A percentile compares a stretch with the other conserved stretches of the same genome.
Conservation (phyloP, 2,797 vertebrate genomes). For the Lycodopsis pacificus region DNA sequence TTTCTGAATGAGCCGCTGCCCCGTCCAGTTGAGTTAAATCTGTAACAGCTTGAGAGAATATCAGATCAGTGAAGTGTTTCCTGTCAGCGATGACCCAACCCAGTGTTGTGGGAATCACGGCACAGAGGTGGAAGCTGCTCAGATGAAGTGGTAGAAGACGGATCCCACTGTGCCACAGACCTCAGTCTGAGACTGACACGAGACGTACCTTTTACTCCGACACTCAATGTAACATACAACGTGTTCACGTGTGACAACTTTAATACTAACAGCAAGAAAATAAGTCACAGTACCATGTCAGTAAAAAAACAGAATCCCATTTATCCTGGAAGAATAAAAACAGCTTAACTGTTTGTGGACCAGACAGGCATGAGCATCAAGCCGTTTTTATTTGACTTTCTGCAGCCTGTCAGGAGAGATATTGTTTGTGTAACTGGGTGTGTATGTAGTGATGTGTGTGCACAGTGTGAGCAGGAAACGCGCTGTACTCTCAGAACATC, state of each 20-base stretch:
- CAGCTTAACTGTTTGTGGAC: conserved; percentile 1
- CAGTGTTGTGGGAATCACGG: not conserved
- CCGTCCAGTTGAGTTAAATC: not conserved
- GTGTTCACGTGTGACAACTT: conserved; percentile 19
- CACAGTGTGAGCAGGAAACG: not conserved
- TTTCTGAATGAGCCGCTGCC: conserved; percentile 21
- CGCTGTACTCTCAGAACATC: not conserved
- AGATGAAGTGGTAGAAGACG: not conserved
- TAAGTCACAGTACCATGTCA: conserved; percentile 38
- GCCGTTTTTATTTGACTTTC: not conserved
- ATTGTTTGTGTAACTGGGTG: not conserved
- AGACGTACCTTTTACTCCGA: conserved; percentile 13
- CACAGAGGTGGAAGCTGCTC: not conserved
- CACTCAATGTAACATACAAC: conserved; percentile 24
- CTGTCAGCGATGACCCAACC: not conserved
- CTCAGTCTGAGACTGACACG: conserved; percentile 13
- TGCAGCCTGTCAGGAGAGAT: not conserved
- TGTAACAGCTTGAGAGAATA: not conserved
- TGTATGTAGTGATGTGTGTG: not conserved
- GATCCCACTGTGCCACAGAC: conserved; percentile 4
- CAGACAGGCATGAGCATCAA: conserved; percentile 6
- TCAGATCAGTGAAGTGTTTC: not conserved
- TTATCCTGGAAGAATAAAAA: conserved; percentile 25
- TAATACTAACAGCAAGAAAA: conserved; percentile 13
- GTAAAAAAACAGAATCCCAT: not conserved